Evolutionary conservation across 37 sponge, comb jelly and placozoan genomes (phyloP).

Genomic region (Chondrilla cf. caribensis): DNA sequence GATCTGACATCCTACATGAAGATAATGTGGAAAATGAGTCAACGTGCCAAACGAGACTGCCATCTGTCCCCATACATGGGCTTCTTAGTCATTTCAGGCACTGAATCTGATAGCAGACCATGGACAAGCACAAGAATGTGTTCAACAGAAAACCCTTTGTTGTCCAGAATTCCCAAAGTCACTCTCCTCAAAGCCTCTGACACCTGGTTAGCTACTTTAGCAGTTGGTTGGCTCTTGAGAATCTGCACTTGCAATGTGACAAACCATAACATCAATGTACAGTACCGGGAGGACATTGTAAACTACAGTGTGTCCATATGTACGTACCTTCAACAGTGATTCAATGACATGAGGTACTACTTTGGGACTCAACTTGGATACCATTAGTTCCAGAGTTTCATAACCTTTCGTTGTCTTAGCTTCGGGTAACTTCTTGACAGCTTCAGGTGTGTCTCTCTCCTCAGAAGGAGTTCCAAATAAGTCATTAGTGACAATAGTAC

Average conservation of each 20-base stretch:
- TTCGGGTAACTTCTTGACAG: slow-evolving; percentile 72
- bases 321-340: slow-evolving; percentile 57
- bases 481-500: slow-evolving; percentile 54
- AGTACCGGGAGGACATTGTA: no score
- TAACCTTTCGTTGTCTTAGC: slow-evolving; percentile 63
- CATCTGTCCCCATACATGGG: no score
- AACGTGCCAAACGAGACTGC: no score
- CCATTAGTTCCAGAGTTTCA: slow-evolving; percentile 54
- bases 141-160: slow-evolving; percentile 50
- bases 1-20: no score
- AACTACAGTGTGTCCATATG: no score
- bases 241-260: no score
- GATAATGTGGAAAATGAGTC: no score
- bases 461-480: slow-evolving; percentile 83
- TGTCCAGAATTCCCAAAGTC: slow-evolving; percentile 50
- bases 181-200: slow-evolving; percentile 61
- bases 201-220: slow-evolving; percentile 38
- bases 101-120: slow-evolving; percentile 29
- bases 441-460: slow-evolving; percentile 77
- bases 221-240: slow-evolving; percentile 25
- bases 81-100: slow-evolving; percentile 41
- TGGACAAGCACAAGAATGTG: slow-evolving; percentile 60
- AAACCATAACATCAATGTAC: no score
- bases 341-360: slow-evolving; percentile 50
- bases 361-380: slow-evolving; percentile 61